Evolutionary conservation across 2,888 invertebrate species (phyloP).

Genomic region (Tetropium fuscum): DNA sequence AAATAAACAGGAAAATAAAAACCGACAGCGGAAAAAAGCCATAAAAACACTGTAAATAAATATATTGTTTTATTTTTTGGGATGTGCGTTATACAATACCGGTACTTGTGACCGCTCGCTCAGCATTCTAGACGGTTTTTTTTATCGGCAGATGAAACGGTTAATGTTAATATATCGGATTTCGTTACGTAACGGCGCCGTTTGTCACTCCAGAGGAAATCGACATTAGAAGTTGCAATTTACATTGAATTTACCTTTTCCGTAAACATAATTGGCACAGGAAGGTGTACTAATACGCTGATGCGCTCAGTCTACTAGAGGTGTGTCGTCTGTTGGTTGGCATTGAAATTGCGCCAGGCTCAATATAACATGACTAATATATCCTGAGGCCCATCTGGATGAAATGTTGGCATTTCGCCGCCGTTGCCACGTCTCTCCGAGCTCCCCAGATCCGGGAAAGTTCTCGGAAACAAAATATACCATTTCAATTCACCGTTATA

Average conservation of each 20-base stretch:
- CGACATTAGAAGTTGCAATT: constrained; percentile 25
- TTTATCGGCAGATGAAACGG: constrained; percentile 8
- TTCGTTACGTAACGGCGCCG: constrained; percentile 13
- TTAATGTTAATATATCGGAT: background rate
- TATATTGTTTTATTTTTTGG: constrained; percentile 5
- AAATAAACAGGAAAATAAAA: no score
- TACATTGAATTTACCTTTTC: constrained; percentile 20
- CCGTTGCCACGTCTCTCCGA: constrained; percentile 25
- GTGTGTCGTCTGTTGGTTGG: constrained; percentile 56
- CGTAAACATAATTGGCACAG: constrained; percentile 17
- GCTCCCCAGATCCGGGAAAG: background rate
- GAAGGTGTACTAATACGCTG: constrained; percentile 1
- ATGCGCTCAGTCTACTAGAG: constrained; percentile 38
- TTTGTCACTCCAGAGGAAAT: constrained; percentile 19
- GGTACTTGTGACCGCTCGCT: constrained; percentile 15
- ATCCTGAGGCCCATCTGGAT: constrained; percentile 63
- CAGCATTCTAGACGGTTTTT: constrained; percentile 1
- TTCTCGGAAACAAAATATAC: no score
- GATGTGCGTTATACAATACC: background rate
- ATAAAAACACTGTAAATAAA: constrained; percentile 12
- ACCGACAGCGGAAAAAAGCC: background rate
- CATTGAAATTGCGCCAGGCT: constrained; percentile 65
- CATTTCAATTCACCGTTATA: no score
- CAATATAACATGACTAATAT: constrained; percentile 65
- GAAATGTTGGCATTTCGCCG: constrained; percentile 35